Evolutionary conservation across 2,113 vertebrate species (phyloP).

Genomic region (Epinephelus lanceolatus): DNA sequence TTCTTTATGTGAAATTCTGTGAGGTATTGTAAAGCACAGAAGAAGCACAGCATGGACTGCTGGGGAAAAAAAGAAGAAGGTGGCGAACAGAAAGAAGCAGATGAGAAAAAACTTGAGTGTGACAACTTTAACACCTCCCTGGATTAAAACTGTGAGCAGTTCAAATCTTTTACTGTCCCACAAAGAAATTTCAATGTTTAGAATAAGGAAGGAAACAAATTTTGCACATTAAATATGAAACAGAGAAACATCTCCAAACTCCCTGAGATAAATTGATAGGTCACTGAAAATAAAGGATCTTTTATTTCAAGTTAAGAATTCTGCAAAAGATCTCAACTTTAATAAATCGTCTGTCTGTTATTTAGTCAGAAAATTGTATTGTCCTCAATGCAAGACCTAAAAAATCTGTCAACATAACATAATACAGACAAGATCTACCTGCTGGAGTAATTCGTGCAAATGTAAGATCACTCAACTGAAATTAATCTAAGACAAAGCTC

Average conservation of each 20-base stretch:
- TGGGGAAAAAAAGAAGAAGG: conserved; percentile 53
- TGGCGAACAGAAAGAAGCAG: conserved; percentile 82
- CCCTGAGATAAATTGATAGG: not conserved
- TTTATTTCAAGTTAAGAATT: not conserved
- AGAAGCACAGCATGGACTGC: conserved; percentile 77
- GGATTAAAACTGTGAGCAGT: conserved; percentile 9
- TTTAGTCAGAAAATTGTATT: not conserved
- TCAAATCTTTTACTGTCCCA: not conserved
- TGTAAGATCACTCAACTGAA: not conserved
- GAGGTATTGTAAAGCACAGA: conserved; percentile 73
- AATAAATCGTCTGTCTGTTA: not conserved
- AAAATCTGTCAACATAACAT: not conserved
- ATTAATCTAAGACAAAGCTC: not conserved
- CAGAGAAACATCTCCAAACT: not conserved
- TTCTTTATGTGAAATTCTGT: conserved; percentile 62
- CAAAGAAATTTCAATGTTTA: not conserved
- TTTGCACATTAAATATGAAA: conserved; percentile 1
- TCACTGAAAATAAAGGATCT: not conserved
- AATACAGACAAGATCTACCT: not conserved
- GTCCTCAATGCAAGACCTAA: not conserved
- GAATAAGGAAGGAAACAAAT: not conserved
- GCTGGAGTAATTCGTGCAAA: not conserved
- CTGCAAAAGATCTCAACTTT: not conserved
- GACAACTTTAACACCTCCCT: conserved; percentile 15
- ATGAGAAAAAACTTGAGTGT: conserved; percentile 70